phyloP scores from a whole-genome alignment of 1,140 invertebrate species.

The Ericerus pela region DNA sequence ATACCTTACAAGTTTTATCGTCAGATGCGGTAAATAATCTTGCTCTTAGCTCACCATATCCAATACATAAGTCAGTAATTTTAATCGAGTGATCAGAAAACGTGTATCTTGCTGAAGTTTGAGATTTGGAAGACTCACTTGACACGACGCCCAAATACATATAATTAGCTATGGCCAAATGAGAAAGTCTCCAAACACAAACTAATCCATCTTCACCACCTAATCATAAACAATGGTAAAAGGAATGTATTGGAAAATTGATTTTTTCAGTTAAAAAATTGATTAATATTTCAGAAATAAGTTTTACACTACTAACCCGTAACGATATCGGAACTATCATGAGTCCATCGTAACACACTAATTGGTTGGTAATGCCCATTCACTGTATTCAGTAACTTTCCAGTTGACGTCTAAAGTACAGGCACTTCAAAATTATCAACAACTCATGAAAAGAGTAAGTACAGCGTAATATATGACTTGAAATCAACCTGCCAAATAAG shows the following conservation, averaged over 20 bases:
- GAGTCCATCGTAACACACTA: conserved; percentile 52
- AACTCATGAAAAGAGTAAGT: neutral
- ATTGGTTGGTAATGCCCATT: conserved; percentile 65
- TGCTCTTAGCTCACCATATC: conserved; percentile 39
- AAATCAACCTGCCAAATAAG: conserved; percentile 74
- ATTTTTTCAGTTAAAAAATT: neutral
- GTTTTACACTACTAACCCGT: conserved; percentile 26
- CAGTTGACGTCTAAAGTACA: conserved; percentile 38
- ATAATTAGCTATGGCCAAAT: conserved; percentile 15
- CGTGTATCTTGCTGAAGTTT: conserved; percentile 43
- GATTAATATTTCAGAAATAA: neutral
- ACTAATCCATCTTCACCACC: conserved; percentile 73
- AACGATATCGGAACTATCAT: conserved; percentile 54
- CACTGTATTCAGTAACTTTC: conserved; percentile 52
- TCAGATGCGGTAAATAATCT: conserved; percentile 57
- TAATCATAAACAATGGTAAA: conserved; percentile 14
- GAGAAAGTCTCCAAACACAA: conserved; percentile 46
- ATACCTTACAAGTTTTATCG: conserved; percentile 57
- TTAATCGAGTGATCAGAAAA: conserved; percentile 60
- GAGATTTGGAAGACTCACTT: conserved; percentile 35
- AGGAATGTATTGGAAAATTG: neutral
- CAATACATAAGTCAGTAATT: conserved; percentile 31
- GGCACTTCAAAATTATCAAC: neutral
- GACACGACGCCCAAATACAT: conserved; percentile 28
- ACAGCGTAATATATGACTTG: conserved; percentile 4